Conservation (phyloP, 2,797 vertebrate genomes). For the Phrynocephalus guinanensis region DNA sequence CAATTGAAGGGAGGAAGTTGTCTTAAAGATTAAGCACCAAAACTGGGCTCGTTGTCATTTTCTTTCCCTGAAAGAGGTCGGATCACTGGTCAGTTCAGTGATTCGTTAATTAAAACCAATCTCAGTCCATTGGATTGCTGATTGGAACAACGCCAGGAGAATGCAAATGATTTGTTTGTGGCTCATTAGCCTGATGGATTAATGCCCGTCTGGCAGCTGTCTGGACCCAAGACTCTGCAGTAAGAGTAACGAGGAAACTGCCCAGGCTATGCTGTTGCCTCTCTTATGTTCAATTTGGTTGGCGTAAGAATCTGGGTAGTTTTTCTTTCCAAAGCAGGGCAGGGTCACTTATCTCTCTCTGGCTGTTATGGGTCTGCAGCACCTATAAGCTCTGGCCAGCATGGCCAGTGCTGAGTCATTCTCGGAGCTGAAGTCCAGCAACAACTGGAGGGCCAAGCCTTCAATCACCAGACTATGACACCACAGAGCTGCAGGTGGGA, state of each 20-base stretch:
- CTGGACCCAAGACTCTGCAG: neutral
- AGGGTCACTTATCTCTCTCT: neutral
- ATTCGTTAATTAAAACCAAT: constrained; percentile 37
- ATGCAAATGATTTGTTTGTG: neutral
- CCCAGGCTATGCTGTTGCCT: neutral
- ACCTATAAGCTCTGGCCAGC: no score
- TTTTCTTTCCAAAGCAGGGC: neutral
- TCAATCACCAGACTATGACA: no score
- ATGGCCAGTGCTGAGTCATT: no score
- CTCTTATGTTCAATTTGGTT: neutral
- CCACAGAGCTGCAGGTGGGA: no score
- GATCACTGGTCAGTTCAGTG: neutral
- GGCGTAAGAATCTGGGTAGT: neutral
- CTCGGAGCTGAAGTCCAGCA: no score
- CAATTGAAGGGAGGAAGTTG: neutral
- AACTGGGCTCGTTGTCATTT: neutral
- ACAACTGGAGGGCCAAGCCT: no score
- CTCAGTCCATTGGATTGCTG: neutral
- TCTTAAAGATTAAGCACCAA: neutral
- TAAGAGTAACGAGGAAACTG: neutral
- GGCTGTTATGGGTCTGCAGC: no score
- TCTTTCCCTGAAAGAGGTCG: neutral
- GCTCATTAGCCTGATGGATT: constrained; percentile 45
- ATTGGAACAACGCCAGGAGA: constrained; percentile 19
- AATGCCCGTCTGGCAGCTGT: constrained; percentile 17